Conservation (phyloP, 2,113 vertebrate species). For the Erpornis zantholeuca region DNA sequence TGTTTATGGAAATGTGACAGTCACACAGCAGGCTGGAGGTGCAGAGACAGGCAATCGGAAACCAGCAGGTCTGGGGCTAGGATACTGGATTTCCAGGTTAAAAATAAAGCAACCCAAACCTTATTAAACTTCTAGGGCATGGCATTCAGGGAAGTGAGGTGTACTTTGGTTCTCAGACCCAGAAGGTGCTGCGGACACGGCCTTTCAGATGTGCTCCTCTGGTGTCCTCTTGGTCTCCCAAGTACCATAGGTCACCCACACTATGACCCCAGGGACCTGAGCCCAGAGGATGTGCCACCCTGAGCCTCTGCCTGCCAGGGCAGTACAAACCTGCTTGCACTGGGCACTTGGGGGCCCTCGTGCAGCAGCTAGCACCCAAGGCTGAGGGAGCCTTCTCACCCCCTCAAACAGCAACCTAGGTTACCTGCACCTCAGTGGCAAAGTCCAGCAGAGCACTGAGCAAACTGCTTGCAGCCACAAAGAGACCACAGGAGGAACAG, state of each 20-base stretch:
- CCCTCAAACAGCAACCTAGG: not conserved
- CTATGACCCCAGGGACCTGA: not conserved
- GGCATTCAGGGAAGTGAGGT: not conserved
- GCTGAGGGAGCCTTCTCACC: not conserved
- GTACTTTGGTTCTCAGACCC: not conserved
- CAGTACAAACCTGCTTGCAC: not conserved
- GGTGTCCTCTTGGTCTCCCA: not conserved
- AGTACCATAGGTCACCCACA: fast-evolving
- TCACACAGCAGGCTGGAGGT: not conserved
- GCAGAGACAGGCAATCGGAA: not conserved
- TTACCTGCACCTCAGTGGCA: fast-evolving
- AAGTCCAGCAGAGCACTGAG: not conserved
- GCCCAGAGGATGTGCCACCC: not conserved
- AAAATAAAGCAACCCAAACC: not conserved
- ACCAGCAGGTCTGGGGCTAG: not conserved
- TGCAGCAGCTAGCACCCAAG: fast-evolving
- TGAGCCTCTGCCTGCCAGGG: not conserved
- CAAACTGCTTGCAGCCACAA: not conserved
- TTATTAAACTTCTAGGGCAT: not conserved
- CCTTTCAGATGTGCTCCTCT: not conserved
- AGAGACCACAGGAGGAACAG: not conserved
- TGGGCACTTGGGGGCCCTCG: not conserved
- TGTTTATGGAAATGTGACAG: not conserved
- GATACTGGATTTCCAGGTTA: not conserved
- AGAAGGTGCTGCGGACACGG: not conserved